phyloP scores from a whole-genome alignment of 2,888 invertebrate species.

The Conomelus anceps region DNA sequence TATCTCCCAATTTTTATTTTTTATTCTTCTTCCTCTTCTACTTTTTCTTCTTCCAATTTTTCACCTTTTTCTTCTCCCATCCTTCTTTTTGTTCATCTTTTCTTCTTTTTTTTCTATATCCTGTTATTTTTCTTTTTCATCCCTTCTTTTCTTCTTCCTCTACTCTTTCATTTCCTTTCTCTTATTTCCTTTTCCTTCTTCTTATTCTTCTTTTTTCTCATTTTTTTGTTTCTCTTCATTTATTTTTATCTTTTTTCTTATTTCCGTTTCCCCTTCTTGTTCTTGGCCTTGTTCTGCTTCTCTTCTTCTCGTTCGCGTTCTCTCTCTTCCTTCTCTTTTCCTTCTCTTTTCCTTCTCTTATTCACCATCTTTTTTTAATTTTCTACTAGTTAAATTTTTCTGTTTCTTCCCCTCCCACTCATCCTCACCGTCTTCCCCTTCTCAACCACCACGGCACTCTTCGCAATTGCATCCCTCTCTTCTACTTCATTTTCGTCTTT shows the following conservation, averaged over 20 bases:
- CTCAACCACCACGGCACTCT: too few species aligned
- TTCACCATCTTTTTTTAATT: not conserved
- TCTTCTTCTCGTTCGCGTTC: not conserved
- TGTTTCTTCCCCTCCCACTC: too few species aligned
- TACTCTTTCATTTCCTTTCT: not conserved
- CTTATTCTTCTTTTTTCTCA: not conserved
- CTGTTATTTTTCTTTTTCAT: not conserved
- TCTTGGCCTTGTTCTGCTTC: conserved; percentile 15
- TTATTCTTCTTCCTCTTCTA: not conserved
- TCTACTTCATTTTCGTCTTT: not conserved
- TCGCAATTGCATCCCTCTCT: not conserved
- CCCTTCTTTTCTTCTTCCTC: conserved; percentile 7
- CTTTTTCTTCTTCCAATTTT: not conserved
- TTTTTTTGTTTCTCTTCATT: not conserved
- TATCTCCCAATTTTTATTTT: not conserved
- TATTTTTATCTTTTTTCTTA: not conserved
- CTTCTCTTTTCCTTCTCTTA: not conserved
- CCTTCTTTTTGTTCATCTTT: not conserved
- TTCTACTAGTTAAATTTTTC: too few species aligned
- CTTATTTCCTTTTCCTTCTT: not conserved
- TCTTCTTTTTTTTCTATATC: not conserved
- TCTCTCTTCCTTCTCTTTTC: not conserved
- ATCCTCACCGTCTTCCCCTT: too few species aligned
- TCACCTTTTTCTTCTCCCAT: not conserved
- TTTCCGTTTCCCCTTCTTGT: not conserved